A percentile compares a stretch with the other conserved stretches of the same genome.
phyloP scores from a whole-genome alignment of 2,888 invertebrate species.

The Lacanobia wlatinum region DNA sequence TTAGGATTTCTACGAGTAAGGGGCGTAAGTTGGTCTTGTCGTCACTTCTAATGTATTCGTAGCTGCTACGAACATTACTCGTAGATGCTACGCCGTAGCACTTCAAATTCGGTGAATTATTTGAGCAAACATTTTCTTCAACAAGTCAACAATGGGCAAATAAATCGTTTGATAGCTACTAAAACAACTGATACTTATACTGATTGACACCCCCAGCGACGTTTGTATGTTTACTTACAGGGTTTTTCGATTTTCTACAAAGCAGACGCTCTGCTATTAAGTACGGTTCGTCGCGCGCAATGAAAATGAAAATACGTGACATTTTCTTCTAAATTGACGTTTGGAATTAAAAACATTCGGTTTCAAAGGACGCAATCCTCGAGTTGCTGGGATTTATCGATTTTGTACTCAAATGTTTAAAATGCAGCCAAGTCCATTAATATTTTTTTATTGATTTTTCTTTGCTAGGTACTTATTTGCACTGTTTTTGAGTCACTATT shows the following conservation, averaged over 20 bases:
- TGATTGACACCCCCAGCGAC: slow-evolving; percentile 17
- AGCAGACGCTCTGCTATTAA: slow-evolving; percentile 9
- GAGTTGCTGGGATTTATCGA: background rate
- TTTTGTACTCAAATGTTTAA: background rate
- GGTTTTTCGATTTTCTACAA: slow-evolving; percentile 40
- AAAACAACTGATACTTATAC: background rate
- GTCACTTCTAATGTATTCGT: background rate
- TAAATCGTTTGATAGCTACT: too few species aligned
- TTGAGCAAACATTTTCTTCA: too few species aligned
- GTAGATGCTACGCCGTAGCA: slow-evolving; percentile 1
- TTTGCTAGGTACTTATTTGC: too few species aligned
- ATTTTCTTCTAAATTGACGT: slow-evolving; percentile 32
- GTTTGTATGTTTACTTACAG: slow-evolving; percentile 4
- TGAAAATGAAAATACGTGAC: slow-evolving; percentile 33
- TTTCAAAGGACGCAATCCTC: background rate
- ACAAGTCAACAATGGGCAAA: too few species aligned
- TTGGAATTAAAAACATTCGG: slow-evolving; percentile 9
- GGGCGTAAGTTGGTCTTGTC: too few species aligned
- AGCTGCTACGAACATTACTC: background rate
- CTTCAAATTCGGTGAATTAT: too few species aligned
- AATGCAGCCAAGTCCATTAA: background rate
- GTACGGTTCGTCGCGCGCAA: slow-evolving; percentile 20
- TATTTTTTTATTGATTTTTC: too few species aligned
- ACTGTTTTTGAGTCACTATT: too few species aligned
- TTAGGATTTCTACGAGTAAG: too few species aligned